Conservation (phyloP, 2,113 vertebrate genomes). For the Donacobius atricapilla region DNA sequence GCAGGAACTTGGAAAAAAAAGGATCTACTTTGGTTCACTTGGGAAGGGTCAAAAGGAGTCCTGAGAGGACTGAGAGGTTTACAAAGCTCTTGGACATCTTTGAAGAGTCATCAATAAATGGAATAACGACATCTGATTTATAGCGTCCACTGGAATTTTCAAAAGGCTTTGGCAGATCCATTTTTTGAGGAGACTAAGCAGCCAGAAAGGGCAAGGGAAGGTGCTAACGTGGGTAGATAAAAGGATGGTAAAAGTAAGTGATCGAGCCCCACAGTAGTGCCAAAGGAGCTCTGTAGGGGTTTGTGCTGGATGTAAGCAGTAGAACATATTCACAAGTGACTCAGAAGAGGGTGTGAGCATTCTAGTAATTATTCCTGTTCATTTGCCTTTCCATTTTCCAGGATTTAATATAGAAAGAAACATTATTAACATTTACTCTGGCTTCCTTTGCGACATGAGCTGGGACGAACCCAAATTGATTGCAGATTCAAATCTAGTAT, state of each 20-base stretch:
- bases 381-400: neutral
- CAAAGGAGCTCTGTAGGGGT: neutral
- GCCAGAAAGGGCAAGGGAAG: neutral
- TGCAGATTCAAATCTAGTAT: neutral
- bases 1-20: neutral
- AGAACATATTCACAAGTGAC: neutral
- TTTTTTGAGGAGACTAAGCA: neutral
- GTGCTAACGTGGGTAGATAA: neutral
- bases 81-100: neutral
- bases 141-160: neutral
- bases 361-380: neutral
- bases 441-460: neutral
- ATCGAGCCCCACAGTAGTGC: neutral
- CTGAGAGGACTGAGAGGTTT: neutral
- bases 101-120: neutral
- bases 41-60: neutral
- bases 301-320: neutral
- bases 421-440: neutral
- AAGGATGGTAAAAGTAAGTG: neutral
- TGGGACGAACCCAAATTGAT: neutral
- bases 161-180: neutral
- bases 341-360: neutral
- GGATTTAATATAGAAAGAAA: neutral
- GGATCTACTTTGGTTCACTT: neutral
- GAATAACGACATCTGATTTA: neutral